phyloP scores from a whole-genome alignment of 2,888 invertebrate species.

The Napeogenes sylphis region DNA sequence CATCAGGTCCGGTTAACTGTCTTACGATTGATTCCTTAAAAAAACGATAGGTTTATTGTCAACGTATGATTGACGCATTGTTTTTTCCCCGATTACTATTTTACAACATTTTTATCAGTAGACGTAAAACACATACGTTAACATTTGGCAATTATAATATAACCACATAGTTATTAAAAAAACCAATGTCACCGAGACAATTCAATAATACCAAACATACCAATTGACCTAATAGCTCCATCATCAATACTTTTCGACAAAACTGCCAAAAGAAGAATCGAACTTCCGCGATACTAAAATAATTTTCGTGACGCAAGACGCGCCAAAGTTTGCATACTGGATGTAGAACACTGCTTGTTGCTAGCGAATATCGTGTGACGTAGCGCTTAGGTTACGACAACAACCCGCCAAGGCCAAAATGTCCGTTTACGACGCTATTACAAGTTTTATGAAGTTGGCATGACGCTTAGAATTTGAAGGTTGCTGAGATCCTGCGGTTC shows the following conservation, averaged over 20 bases:
- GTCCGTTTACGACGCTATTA: slow-evolving; percentile 48
- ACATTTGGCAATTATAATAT: too few relatives aligned
- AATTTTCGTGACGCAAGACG: slow-evolving; percentile 22
- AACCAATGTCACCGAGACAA: not conserved
- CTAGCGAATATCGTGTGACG: slow-evolving; percentile 45
- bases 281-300: slow-evolving; percentile 13
- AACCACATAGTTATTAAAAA: too few relatives aligned
- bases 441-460: slow-evolving; percentile 41
- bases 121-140: too few relatives aligned
- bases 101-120: too few relatives aligned
- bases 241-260: not conserved
- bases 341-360: slow-evolving; percentile 23
- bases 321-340: slow-evolving; percentile 18
- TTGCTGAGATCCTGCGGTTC: slow-evolving; percentile 17
- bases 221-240: not conserved
- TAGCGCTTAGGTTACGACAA: slow-evolving; percentile 57
- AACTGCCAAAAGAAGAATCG: not conserved
- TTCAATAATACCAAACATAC: not conserved
- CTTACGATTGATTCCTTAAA: too few relatives aligned
- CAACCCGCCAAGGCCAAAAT: slow-evolving; percentile 62
- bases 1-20: too few relatives aligned
- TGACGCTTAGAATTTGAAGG: slow-evolving; percentile 40
- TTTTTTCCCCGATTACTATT: too few relatives aligned
- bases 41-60: too few relatives aligned
- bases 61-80: too few relatives aligned